Evolutionary conservation across 1,140 invertebrate genomes (phyloP).

Genomic region (Bombus consobrinus): DNA sequence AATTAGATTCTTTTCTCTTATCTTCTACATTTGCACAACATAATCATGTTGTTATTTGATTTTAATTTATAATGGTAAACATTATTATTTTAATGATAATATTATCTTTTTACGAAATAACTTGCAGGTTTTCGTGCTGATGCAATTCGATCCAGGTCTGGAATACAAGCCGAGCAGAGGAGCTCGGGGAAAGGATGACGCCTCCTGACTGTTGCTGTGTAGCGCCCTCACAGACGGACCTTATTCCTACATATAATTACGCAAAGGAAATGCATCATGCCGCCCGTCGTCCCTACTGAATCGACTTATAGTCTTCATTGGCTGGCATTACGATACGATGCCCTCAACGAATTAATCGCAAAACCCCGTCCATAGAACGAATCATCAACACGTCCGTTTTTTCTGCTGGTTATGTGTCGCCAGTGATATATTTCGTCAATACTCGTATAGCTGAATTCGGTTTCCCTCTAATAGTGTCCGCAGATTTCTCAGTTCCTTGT

Average conservation of each 20-base stretch:
- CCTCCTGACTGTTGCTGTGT: slow-evolving; percentile 99
- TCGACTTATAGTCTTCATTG: slow-evolving; percentile 54
- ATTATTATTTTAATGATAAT: neutral
- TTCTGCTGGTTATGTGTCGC: slow-evolving; percentile 28
- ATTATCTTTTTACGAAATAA: neutral
- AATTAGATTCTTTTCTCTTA: too few relatives aligned
- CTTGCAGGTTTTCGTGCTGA: slow-evolving; percentile 94
- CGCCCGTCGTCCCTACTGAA: slow-evolving; percentile 66
- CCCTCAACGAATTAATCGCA: slow-evolving; percentile 57
- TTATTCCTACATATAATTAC: slow-evolving; percentile 88
- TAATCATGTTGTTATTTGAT: too few relatives aligned
- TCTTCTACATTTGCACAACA: too few relatives aligned
- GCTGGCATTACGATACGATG: slow-evolving; percentile 41
- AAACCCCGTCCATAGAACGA: slow-evolving; percentile 47
- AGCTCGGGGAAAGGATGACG: slow-evolving; percentile 91
- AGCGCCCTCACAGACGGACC: slow-evolving; percentile 98
- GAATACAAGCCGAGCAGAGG: slow-evolving; percentile 95
- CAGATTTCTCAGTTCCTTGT: slow-evolving; percentile 32
- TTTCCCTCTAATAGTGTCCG: slow-evolving; percentile 34
- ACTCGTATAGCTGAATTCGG: slow-evolving; percentile 36
- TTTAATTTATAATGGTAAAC: too few relatives aligned
- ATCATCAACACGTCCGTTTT: slow-evolving; percentile 46
- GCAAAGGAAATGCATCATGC: slow-evolving; percentile 72
- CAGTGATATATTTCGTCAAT: slow-evolving; percentile 16
- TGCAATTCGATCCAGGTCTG: slow-evolving; percentile 98